Conservation (phyloP, 2,797 vertebrate genomes). For the Notamacropus eugenii region DNA sequence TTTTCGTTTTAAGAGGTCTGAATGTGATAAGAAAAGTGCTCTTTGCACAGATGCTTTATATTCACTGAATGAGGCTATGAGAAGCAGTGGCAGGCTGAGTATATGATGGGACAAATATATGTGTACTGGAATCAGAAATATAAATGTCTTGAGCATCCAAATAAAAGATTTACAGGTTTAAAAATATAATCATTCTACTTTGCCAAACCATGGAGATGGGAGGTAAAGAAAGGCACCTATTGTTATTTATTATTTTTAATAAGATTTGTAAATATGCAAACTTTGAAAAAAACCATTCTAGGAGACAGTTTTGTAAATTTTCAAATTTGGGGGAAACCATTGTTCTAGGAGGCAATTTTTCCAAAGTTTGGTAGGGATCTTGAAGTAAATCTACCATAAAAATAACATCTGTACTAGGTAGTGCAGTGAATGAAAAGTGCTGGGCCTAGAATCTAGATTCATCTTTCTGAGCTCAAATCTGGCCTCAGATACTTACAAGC, state of each 20-base stretch:
- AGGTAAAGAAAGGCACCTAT: slow-evolving; percentile 79
- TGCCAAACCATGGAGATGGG: slow-evolving; percentile 71
- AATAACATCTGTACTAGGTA: slow-evolving; percentile 57
- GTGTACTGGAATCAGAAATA: slow-evolving; percentile 81
- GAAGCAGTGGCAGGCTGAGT: slow-evolving; percentile 83
- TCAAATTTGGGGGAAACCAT: slow-evolving; percentile 2
- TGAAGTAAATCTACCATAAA: slow-evolving; percentile 79
- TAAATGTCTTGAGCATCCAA: slow-evolving; percentile 85
- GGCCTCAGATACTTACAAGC: no score
- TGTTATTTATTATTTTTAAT: slow-evolving; percentile 80
- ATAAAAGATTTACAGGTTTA: slow-evolving; percentile 87
- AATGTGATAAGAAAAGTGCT: slow-evolving; percentile 82
- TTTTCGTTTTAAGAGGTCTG: slow-evolving; percentile 78
- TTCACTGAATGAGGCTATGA: slow-evolving; percentile 84
- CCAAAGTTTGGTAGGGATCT: slow-evolving; percentile 61
- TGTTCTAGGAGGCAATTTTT: slow-evolving; percentile 25
- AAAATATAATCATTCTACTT: slow-evolving; percentile 86
- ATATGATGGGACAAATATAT: slow-evolving; percentile 80
- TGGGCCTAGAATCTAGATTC: not conserved
- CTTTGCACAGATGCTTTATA: slow-evolving; percentile 83
- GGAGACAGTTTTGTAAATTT: slow-evolving; percentile 65
- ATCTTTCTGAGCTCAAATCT: not conserved
- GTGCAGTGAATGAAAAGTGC: not conserved
- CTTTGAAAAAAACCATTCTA: slow-evolving; percentile 66
- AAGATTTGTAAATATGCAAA: slow-evolving; percentile 71